Base-by-base conservation (phyloP, 2,113 vertebrate genomes). In the Lonchura striata region DNA sequence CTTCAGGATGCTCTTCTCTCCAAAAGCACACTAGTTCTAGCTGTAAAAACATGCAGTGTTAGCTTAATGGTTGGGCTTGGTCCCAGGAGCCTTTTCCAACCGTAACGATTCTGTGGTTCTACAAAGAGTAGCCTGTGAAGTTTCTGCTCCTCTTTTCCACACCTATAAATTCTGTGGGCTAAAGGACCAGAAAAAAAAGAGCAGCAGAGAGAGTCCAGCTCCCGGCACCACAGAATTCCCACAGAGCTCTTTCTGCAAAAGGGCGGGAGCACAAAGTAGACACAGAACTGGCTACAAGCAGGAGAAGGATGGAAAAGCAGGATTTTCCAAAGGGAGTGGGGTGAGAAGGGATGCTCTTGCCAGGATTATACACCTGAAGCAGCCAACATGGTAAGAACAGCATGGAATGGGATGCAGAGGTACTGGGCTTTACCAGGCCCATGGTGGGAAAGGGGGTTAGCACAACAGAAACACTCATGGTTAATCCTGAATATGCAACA, bases 231-330 rank as follows among this genome's bases (percentile, higher is more conserved):
- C n/a, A 65, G 61, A 59, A 53, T 59, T 78, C 54, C 50, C 79
- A 61, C 24, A 49, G 37, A 52, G 10, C 6, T 59, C 52, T 25
- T 50, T 2, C 35, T 68, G 59, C 88, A 79, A 23, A 50, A 42
- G 13, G 14, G 5, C 10, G 18, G 0, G 5, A 50, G n/a, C 13
- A 64, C 4, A 1, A 52, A 68, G 44, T 0, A 7, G 7, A 3
- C 11, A 9, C 33, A 69, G 47, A 78, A 31, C 9, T 6, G 54
- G 18, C 64, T 63, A 27, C 1, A 4, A 30, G 33, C 39, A 30
- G 11, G 4, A 71, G 28, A 56, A 21, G 27, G 41, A n/a, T 8
- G 21, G 61, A 88, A 79, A 82, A 92, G 5, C 39, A 49, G 10
- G 7, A 25, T 47, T 85, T 63, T n/a, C 80, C 44, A 37, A 61